A percentile compares a stretch with the other conserved stretches of the same genome.
These are phyloP conservation scores for Crocallis elinguaria DNA, from an alignment of 2,888 invertebrate species.

Conservation along the genomic window DNA sequence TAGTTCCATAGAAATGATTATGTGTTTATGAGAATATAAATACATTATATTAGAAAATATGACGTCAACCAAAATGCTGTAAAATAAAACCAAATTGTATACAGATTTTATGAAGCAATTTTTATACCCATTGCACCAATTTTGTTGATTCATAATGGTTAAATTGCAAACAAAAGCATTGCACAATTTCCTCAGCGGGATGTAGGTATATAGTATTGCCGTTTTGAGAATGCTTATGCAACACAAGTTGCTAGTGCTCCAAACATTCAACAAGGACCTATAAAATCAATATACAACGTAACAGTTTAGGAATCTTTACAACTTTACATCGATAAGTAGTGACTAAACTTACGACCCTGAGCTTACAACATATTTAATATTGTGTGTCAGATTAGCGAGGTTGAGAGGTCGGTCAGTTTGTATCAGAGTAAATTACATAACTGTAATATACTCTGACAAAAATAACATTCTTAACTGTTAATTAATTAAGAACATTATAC, in stretches of 20 bases:
- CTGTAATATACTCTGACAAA: conserved; percentile 21
- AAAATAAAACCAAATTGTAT: not conserved
- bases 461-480: conserved; percentile 10
- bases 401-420: conserved; percentile 34
- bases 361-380: conserved; percentile 7
- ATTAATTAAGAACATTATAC: conserved; percentile 16
- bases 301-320: not conserved
- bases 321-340: not conserved
- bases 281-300: conserved; percentile 15
- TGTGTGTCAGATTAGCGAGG: conserved; percentile 11
- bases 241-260: conserved; percentile 13
- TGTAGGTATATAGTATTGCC: conserved; percentile 28
- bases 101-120: not conserved
- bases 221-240: conserved; percentile 27
- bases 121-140: conserved; percentile 17
- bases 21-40: too few species aligned
- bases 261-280: conserved; percentile 21
- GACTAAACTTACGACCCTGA: not conserved
- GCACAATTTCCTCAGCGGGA: conserved; percentile 24
- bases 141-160: conserved; percentile 16
- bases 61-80: not conserved
- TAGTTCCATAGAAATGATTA: too few species aligned
- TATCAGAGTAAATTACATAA: too few species aligned
- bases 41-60: not conserved
- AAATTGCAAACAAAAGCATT: conserved; percentile 27